Evolutionary conservation across 64 coral and sea anemone species (phyloP).

Genomic region (Dendronephthya gigantea): DNA sequence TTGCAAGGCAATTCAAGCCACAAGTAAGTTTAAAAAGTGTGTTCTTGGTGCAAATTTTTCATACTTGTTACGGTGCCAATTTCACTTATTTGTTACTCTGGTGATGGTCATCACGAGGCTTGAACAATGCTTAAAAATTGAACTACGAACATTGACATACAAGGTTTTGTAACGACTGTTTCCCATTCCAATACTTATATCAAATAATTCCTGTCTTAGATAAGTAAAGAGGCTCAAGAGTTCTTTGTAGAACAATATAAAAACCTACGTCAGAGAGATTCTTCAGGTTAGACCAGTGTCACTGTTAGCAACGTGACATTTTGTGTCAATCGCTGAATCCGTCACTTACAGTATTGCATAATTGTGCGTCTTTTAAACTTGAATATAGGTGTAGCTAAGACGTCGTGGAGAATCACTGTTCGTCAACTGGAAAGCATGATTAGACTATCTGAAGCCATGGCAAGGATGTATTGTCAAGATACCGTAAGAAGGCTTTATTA

Average conservation of each 20-base stretch:
- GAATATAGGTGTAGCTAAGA: constrained; percentile 58
- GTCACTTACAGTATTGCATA: too few species aligned
- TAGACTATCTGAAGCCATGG: constrained; percentile 94
- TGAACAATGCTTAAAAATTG: too few species aligned
- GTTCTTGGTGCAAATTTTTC: not conserved
- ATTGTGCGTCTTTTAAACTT: too few species aligned
- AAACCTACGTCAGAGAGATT: constrained; percentile 79
- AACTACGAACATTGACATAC: too few species aligned
- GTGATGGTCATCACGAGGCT: too few species aligned
- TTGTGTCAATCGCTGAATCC: too few species aligned
- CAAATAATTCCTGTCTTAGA: constrained; percentile 22
- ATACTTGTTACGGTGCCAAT: too few species aligned
- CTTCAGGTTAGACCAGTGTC: constrained; percentile 42
- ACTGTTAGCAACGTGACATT: too few species aligned
- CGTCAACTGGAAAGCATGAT: constrained; percentile 98
- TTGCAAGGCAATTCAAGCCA: constrained; percentile 96
- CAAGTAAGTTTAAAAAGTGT: constrained; percentile 49
- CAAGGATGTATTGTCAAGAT: constrained; percentile 87
- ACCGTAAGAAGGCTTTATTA: constrained; percentile 27
- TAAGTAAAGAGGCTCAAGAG: constrained; percentile 90
- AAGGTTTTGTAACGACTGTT: too few species aligned
- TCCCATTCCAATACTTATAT: not conserved
- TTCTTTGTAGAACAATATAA: constrained; percentile 95
- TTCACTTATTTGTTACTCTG: too few species aligned
- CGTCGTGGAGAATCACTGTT: constrained; percentile 96